Evolutionary conservation across 2,113 vertebrate species (phyloP).

Genomic region (Lipophrys pholis): DNA sequence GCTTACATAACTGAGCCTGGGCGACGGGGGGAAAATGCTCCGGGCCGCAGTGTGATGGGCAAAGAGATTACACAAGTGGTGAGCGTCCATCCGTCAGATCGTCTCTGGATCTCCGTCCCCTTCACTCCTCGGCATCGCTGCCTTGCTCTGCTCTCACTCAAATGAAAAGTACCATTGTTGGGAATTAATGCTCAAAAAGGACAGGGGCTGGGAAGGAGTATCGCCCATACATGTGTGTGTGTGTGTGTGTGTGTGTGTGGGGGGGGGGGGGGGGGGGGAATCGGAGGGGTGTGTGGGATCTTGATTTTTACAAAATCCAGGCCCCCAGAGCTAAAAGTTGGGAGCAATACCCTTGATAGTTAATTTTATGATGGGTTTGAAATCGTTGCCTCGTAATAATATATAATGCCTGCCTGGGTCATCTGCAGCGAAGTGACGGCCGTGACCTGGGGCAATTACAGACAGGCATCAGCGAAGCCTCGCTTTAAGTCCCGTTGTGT

Average conservation of each 20-base stretch:
- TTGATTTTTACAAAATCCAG: slow-evolving; percentile 83
- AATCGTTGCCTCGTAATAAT: slow-evolving; percentile 81
- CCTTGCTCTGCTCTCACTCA: slow-evolving; percentile 68
- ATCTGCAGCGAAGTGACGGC: slow-evolving; percentile 73
- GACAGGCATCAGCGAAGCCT: slow-evolving; percentile 79
- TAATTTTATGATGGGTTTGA: slow-evolving; percentile 77
- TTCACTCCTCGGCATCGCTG: slow-evolving; percentile 40
- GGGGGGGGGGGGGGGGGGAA: slow-evolving; percentile 4
- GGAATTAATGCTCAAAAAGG: slow-evolving; percentile 75
- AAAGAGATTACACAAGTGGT: slow-evolving; percentile 24
- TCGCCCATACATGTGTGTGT: slow-evolving; percentile 9
- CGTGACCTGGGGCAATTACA: slow-evolving; percentile 82
- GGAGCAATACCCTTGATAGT: slow-evolving; percentile 81
- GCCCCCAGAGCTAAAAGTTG: slow-evolving; percentile 70
- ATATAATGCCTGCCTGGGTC: slow-evolving; percentile 80
- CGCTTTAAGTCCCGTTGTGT: slow-evolving; percentile 57
- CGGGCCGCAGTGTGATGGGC: slow-evolving; percentile 8
- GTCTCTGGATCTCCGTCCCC: slow-evolving; percentile 40
- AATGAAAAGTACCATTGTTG: slow-evolving; percentile 74
- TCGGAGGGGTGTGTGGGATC: slow-evolving; percentile 43
- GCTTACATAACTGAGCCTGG: slow-evolving; percentile 36
- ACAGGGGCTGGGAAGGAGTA: slow-evolving; percentile 29
- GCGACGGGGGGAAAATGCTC: slow-evolving; percentile 11
- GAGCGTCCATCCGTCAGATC: slow-evolving; percentile 52
- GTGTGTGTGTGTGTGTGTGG: no score